phyloP scores from a whole-genome alignment of 2,113 vertebrate species.

The Tragulus kanchil region DNA sequence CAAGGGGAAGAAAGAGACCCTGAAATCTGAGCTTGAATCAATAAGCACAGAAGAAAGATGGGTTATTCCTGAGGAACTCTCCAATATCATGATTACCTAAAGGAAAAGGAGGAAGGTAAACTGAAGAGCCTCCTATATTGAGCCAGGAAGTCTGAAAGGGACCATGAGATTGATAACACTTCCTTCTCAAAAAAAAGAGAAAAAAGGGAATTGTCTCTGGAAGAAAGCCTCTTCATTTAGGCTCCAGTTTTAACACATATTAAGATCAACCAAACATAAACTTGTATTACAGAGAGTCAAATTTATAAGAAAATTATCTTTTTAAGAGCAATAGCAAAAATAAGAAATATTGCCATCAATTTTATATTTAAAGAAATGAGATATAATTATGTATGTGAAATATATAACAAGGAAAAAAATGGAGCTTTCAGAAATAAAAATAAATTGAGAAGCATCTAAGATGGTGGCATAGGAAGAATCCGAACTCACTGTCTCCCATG shows the following conservation, averaged over 20 bases:
- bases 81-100: background rate
- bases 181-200: background rate
- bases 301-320: background rate
- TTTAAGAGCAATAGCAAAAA: background rate
- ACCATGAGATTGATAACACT: background rate
- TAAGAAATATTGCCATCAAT: background rate
- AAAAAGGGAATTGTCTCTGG: background rate
- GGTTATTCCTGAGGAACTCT: background rate
- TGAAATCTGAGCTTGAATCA: background rate
- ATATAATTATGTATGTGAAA: background rate
- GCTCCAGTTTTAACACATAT: background rate
- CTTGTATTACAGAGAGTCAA: background rate
- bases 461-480: background rate
- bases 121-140: background rate
- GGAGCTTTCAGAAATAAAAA: background rate
- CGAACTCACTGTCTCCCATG: background rate
- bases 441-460: background rate
- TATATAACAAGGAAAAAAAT: background rate
- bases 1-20: rapidly evolving
- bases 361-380: background rate
- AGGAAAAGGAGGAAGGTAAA: background rate
- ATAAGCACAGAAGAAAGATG: background rate
- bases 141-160: background rate
- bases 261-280: background rate
- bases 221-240: background rate